These are phyloP conservation scores for Epistrophella euchroma DNA, from an alignment of 2,888 invertebrate species.

Conservation along the genomic window DNA sequence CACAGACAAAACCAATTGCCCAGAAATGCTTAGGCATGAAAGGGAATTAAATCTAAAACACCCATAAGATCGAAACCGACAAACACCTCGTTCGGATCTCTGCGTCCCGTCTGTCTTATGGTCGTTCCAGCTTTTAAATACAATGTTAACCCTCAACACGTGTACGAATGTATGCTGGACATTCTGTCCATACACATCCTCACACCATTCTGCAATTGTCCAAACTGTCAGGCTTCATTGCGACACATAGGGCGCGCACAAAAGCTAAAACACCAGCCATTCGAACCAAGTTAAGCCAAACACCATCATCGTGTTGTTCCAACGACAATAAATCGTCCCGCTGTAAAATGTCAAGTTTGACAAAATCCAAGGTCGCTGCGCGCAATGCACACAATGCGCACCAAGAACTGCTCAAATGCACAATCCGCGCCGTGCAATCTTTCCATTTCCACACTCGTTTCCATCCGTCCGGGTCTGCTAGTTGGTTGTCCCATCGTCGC, in stretches of 20 bases:
- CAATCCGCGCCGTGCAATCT: slow-evolving; percentile 56
- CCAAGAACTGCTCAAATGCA: slow-evolving; percentile 23
- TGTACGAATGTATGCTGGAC: slow-evolving; percentile 68
- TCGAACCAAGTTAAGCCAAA: slow-evolving; percentile 24
- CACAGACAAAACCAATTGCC: slow-evolving; percentile 55
- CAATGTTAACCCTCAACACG: slow-evolving; percentile 45
- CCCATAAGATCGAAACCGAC: slow-evolving; percentile 40
- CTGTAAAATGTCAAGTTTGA: slow-evolving; percentile 74
- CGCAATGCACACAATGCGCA: slow-evolving; percentile 47
- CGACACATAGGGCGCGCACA: slow-evolving; percentile 32
- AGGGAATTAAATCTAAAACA: slow-evolving; percentile 66
- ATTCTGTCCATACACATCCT: slow-evolving; percentile 71
- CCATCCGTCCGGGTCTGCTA: background rate
- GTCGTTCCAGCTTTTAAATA: background rate
- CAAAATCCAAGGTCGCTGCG: slow-evolving; percentile 75
- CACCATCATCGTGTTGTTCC: slow-evolving; percentile 29
- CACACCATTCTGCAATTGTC: slow-evolving; percentile 67
- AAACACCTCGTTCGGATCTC: slow-evolving; percentile 4
- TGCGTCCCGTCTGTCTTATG: background rate
- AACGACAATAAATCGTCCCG: slow-evolving; percentile 72
- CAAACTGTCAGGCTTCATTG: slow-evolving; percentile 61
- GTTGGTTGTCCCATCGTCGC: background rate
- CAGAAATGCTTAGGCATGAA: slow-evolving; percentile 66
- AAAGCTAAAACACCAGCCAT: slow-evolving; percentile 32
- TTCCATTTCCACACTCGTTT: slow-evolving; percentile 23